Conservation (phyloP, 2,888 invertebrate genomes). For the Gari tellinella region DNA sequence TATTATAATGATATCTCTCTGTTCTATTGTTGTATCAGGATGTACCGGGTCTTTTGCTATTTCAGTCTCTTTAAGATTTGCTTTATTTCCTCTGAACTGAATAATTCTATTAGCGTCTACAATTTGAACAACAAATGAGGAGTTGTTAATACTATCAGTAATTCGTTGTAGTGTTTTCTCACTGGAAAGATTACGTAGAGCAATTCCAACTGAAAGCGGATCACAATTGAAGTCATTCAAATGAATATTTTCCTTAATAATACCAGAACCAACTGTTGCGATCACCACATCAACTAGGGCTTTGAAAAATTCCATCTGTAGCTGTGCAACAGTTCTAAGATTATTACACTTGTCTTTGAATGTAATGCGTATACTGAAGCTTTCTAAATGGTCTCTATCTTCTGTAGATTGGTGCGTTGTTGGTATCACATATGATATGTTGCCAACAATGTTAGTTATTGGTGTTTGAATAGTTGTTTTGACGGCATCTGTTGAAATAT, state of each 20-base stretch:
- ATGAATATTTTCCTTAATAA: conserved; percentile 34
- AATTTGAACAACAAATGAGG: conserved; percentile 45
- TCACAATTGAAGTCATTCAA: conserved; percentile 53
- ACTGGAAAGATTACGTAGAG: conserved; percentile 8
- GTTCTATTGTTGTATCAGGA: conserved; percentile 3
- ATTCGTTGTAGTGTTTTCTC: conserved; percentile 2
- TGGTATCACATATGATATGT: too few relatives aligned
- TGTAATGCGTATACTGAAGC: background rate
- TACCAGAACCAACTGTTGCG: conserved; percentile 16
- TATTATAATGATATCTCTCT: conserved; percentile 72
- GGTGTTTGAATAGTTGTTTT: too few relatives aligned
- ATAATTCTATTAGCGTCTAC: conserved; percentile 44
- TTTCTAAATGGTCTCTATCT: too few relatives aligned
- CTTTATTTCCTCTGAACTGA: conserved; percentile 33
- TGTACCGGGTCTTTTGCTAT: too few relatives aligned
- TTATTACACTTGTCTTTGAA: conserved; percentile 50
- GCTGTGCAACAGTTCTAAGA: conserved; percentile 20
- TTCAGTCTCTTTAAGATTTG: conserved; percentile 24
- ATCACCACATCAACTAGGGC: conserved; percentile 48
- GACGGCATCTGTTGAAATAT: too few relatives aligned
- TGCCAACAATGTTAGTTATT: too few relatives aligned
- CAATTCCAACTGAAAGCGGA: conserved; percentile 43
- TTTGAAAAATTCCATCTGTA: conserved; percentile 58
- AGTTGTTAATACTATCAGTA: conserved; percentile 6
- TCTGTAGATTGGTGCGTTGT: too few relatives aligned